Evolutionary conservation across 2,888 invertebrate species (phyloP).

Genomic region (Eubasilissa splendida): DNA sequence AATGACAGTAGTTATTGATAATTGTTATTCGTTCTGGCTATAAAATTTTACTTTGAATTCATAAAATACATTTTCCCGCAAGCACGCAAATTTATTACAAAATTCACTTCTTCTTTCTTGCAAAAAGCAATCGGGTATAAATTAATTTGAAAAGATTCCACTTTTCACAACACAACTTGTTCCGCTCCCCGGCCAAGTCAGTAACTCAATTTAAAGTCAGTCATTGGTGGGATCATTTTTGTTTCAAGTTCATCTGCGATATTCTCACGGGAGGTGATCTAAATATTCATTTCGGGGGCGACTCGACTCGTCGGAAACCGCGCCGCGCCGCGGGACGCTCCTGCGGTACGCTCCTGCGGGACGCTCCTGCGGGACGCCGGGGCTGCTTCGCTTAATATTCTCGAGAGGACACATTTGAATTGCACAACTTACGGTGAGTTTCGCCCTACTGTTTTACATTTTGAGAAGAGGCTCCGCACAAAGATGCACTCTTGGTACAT

Average conservation of each 20-base stretch:
- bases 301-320: constrained; percentile 21
- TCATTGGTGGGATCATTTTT: constrained; percentile 43
- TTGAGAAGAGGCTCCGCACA: too few species aligned
- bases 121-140: constrained; percentile 17
- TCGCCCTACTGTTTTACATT: constrained; percentile 7
- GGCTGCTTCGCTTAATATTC: constrained; percentile 50
- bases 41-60: too few species aligned
- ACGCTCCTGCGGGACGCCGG: not conserved
- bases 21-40: too few species aligned
- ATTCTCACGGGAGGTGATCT: constrained; percentile 52
- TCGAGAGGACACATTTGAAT: constrained; percentile 54
- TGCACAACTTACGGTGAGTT: constrained; percentile 52
- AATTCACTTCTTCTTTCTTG: not conserved
- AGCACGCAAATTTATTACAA: too few species aligned
- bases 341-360: not conserved
- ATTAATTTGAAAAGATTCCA: constrained; percentile 30
- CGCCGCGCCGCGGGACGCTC: not conserved
- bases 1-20: too few species aligned
- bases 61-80: too few species aligned
- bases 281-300: constrained; percentile 53
- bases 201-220: constrained; percentile 35
- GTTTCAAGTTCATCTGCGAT: constrained; percentile 54
- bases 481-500: too few species aligned
- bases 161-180: constrained; percentile 39
- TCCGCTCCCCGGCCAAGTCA: constrained; percentile 10